Base-by-base conservation (phyloP, 1,140 invertebrate species). In the Bombus haemorrhoidalis region DNA sequence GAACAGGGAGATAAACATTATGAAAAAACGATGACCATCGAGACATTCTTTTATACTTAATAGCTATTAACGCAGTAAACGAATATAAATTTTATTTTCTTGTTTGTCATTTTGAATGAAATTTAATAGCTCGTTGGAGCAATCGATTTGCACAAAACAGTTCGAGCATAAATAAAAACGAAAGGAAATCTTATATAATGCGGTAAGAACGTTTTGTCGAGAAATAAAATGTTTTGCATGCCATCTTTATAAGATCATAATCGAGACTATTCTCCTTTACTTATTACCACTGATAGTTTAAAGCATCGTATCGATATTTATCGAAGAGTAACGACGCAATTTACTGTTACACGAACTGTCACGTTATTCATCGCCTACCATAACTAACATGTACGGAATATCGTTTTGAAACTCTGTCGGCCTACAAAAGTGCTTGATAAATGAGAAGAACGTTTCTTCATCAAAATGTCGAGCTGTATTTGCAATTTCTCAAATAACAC, bases 1-100 rank as follows among this genome's bases (percentile, higher is more conserved):
- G 9, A 18, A n/a, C 12, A 32, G 5, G 22, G 15, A 5, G 39
- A 15, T 41, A 41, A 53, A 41, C 28, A n/a, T 41, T 18, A 28
- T 9, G 6, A 28, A 41, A 71, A 41, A 71, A 41, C 12, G 25
- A 71, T 15, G n/a, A 73, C 6, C 2, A 10, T 47, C 28, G n/a
- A 13, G 6, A n/a, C 47, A 53, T 1, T 71, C 1, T 71, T 71
- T 71, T 71, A 41, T 71, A 39, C 6, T 43, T 47, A 47, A 74
- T 43, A 41, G 5, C 18, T 22, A 41, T 18, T 18, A 18, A 53
- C 47, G 4, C n/a, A 13, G 10, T 47, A 6, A 53, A 15, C 2
- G 22, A 74, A 74, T 53, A 47, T 74, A 74, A 53, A 74, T 74
- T 37, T 32, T 73, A 41, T 37, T 41, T 64, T 41, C 15, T 43